A percentile compares a stretch with the other conserved stretches of the same genome.
phyloP scores from a whole-genome alignment of 2,797 vertebrate genomes.

The Danio aesculapii region DNA sequence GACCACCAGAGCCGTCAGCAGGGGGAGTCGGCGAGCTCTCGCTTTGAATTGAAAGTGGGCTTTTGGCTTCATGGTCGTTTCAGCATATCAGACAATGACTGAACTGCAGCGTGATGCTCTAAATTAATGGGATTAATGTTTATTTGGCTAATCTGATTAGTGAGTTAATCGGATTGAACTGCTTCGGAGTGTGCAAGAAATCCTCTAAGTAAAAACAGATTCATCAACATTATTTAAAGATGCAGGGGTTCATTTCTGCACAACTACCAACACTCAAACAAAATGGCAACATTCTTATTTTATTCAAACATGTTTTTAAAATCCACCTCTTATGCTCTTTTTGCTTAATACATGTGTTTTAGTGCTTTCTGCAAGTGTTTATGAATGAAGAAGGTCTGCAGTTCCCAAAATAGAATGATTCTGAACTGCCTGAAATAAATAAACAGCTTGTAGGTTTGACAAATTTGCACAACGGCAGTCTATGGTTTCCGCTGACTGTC shows the following conservation, averaged over 20 bases:
- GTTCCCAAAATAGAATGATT: too few relatives aligned
- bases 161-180: slow-evolving; percentile 18
- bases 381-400: too few relatives aligned
- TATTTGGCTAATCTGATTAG: slow-evolving; percentile 64
- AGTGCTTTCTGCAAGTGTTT: too few relatives aligned
- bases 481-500: too few relatives aligned
- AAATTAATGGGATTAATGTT: slow-evolving; percentile 67
- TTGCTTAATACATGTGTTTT: too few relatives aligned
- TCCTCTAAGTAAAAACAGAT: not conserved
- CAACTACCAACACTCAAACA: not conserved
- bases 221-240: slow-evolving; percentile 3
- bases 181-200: slow-evolving; percentile 2
- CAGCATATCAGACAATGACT: slow-evolving; percentile 49
- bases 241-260: not conserved
- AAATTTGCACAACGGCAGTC: too few relatives aligned
- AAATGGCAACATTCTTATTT: not conserved
- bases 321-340: too few relatives aligned
- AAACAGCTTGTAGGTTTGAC: too few relatives aligned
- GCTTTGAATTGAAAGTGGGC: slow-evolving; percentile 3
- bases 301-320: slow-evolving; percentile 1
- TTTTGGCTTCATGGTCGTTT: slow-evolving; percentile 8
- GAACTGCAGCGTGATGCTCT: slow-evolving; percentile 60
- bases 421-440: too few relatives aligned
- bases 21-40: slow-evolving; percentile 48
- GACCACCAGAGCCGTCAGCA: not conserved